These are phyloP conservation scores for Oikopleura vanhoeffeni DNA, from an alignment of 23 tunicate genomes.

Conservation along the genomic window DNA sequence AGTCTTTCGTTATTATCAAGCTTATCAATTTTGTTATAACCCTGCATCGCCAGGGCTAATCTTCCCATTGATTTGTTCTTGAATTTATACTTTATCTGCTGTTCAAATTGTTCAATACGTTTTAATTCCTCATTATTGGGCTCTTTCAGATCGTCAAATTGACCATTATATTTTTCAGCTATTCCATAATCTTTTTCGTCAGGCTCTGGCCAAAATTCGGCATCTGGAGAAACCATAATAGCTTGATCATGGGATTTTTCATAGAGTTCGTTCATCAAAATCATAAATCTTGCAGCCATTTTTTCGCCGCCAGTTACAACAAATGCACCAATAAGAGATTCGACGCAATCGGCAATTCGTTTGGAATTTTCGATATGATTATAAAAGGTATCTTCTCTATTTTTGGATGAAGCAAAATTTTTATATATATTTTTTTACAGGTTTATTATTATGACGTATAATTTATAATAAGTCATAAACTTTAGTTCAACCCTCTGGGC, in stretches of 20 bases:
- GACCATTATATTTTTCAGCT: neutral
- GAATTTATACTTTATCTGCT: neutral
- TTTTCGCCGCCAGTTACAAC: slow-evolving; percentile 2
- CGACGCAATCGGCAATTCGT: neutral
- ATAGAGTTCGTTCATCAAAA: neutral
- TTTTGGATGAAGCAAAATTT: no score
- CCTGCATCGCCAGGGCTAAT: neutral
- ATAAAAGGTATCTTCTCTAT: neutral
- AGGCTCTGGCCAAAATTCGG: neutral
- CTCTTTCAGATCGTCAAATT: neutral
- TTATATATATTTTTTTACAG: no score
- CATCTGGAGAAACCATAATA: neutral
- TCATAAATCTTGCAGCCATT: slow-evolving; percentile 8
- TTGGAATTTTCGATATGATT: neutral
- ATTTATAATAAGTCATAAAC: no score
- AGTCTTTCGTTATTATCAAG: neutral
- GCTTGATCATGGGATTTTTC: neutral
- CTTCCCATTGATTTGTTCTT: neutral
- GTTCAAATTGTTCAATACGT: neutral
- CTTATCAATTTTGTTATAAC: neutral
- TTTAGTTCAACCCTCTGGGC: no score
- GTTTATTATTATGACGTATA: no score
- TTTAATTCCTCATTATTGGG: neutral
- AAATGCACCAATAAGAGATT: slow-evolving; percentile 5
- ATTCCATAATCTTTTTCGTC: neutral